Base-by-base conservation (phyloP, 2,797 vertebrate genomes). In the Apodemus agrarius region DNA sequence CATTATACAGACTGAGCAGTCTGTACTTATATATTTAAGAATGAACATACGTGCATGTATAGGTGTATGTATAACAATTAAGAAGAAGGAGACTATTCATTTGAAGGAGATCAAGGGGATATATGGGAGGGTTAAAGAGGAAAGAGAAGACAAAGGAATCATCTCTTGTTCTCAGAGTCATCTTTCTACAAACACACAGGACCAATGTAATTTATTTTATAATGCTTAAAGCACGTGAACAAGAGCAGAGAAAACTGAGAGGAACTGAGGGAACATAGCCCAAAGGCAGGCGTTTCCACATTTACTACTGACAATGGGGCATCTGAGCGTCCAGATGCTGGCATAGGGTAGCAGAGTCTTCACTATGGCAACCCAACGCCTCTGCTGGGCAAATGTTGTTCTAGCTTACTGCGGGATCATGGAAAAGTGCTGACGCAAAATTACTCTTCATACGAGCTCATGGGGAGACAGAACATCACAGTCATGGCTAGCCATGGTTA, bases 331-430 rank as follows among this genome's bases (percentile, higher is more conserved):
- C 31, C n/a, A 29, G 10, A 19, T 0, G 1, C 43, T 93, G 14
- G 46, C 81, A 54, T 74, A 17, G 67, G 52, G 52, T 31, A 1
- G 49, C 9, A 40, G 59, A 1, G 1, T 29, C 83, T 37, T 90
- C 13, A 0, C 19, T 24, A 0, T 3, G 13, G 1, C 3, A 9
- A 9, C 10, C 2, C 26, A 84, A 22, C 11, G 13, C 34, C 34
- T 29, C 89, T 16, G 4, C 81, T 69, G 59, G 14, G 16, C 17
- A 14, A 5, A 3, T 49, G n/a, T 49, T 49, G 31, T 67, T 69
- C 52, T 34, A 67, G 65, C 63, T 67, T 67, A 85, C 63, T 69
- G 83, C 46, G 52, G 6, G 63, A n/a, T 86, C 63, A 26, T 10
- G 21, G 63, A 26, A 86, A 86, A 46, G 16, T n/a, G 34, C 31